These are phyloP conservation scores for Caenorhabditis inopinata DNA, from an alignment of 1,140 invertebrate genomes.

Conservation along the genomic window DNA sequence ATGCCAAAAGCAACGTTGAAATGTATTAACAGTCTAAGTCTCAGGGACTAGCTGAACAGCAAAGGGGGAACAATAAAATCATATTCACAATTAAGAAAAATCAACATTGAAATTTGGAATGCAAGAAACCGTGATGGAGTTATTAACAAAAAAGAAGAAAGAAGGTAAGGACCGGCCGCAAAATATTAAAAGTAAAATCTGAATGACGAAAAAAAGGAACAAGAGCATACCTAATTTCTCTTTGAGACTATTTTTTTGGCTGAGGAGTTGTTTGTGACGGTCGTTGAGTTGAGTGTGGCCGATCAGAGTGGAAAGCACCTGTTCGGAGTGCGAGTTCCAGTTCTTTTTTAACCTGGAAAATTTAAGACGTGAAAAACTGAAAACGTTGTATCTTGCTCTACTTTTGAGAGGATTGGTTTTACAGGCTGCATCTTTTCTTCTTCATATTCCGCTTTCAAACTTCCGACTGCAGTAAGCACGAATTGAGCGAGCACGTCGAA, in stretches of 20 bases:
- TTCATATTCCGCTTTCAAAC: neutral
- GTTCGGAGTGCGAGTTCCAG: neutral
- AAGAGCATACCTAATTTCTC: neutral
- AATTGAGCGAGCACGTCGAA: neutral
- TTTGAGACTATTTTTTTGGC: neutral
- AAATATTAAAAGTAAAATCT: no score
- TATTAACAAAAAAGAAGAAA: no score
- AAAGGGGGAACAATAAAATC: no score
- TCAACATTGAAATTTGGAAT: no score
- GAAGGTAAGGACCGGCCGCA: no score
- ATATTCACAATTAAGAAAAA: no score
- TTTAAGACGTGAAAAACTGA: neutral
- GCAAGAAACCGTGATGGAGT: no score
- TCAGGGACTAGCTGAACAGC: no score
- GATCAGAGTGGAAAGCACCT: neutral
- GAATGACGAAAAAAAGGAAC: neutral
- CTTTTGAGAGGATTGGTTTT: neutral
- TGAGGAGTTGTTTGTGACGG: neutral
- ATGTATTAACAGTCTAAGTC: no score
- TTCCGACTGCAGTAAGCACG: slow-evolving; percentile 18
- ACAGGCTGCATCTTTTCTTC: neutral
- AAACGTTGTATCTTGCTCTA: neutral
- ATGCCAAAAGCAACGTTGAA: no score
- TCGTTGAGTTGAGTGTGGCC: neutral
- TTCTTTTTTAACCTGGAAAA: neutral